A percentile compares a stretch with the other conserved stretches of the same genome.
These are phyloP conservation scores for Myotis myotis DNA, from an alignment of 2,797 vertebrate genomes.

Conservation along the genomic window DNA sequence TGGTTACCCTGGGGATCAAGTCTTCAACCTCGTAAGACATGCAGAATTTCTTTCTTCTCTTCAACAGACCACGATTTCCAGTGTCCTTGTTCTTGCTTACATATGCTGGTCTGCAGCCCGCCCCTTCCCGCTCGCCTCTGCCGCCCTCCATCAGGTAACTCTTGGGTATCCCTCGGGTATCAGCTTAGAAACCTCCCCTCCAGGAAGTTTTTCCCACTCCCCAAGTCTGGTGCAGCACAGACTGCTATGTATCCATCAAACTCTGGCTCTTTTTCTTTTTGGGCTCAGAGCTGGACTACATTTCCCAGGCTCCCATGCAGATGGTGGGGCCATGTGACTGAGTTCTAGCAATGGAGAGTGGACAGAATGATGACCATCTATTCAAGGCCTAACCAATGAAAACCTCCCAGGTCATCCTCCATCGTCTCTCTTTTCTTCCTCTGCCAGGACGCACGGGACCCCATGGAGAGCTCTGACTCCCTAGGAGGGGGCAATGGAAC, in stretches of 20 bases:
- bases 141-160: not conserved
- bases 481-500: not conserved
- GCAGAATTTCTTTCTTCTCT: not conserved
- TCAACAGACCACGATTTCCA: not conserved
- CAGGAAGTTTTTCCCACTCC: not conserved
- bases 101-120: not conserved
- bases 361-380: not conserved
- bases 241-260: not conserved
- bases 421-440: not conserved
- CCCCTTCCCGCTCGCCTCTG: not conserved
- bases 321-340: not conserved
- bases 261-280: not conserved
- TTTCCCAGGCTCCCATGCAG: not conserved
- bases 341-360: not conserved
- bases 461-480: not conserved
- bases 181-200: not conserved
- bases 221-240: not conserved
- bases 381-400: not conserved
- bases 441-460: not conserved
- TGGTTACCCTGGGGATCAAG: not conserved
- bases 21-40: not conserved
- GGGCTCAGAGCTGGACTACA: not conserved
- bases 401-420: not conserved
- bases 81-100: not conserved
- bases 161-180: too few species aligned